Percentiles rank a stretch among this genome's conserved stretches.
These are phyloP conservation scores for Chrysodeixis includens DNA, from an alignment of 2,888 invertebrate species.

Conservation along the genomic window DNA sequence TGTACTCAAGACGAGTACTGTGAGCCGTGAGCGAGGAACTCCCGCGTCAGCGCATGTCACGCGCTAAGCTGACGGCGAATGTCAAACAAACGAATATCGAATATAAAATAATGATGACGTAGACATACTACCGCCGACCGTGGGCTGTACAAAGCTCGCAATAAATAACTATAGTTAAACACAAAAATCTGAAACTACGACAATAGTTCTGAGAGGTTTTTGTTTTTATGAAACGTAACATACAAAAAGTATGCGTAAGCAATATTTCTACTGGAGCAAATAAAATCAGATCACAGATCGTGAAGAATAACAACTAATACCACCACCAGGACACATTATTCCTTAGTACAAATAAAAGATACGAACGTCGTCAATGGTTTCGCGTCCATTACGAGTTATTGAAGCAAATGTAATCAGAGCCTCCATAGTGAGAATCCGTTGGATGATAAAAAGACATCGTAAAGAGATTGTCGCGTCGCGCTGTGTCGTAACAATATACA, in stretches of 20 bases:
- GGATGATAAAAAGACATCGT: background rate
- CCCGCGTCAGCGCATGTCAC: background rate
- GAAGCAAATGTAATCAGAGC: conserved; percentile 11
- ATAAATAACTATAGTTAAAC: background rate
- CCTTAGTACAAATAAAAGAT: background rate
- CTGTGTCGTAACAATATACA: conserved; percentile 8
- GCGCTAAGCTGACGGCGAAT: background rate
- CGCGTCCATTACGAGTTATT: conserved; percentile 7
- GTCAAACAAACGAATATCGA: background rate
- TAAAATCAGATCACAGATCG: background rate
- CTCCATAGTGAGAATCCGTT: conserved; percentile 1
- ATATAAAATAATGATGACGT: background rate
- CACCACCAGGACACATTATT: conserved; percentile 5
- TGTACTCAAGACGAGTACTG: background rate
- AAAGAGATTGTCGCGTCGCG: conserved; percentile 1
- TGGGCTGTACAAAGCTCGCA: background rate
- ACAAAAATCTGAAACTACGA: too few species aligned
- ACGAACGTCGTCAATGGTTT: background rate
- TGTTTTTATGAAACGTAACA: too few species aligned
- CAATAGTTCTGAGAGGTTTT: too few species aligned
- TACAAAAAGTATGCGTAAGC: too few species aligned
- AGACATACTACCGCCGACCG: background rate
- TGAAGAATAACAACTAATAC: background rate
- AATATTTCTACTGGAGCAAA: background rate
- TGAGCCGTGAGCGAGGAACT: background rate